Conservation (phyloP, 2,888 invertebrate species). For the Drosophila flavopinicola region DNA sequence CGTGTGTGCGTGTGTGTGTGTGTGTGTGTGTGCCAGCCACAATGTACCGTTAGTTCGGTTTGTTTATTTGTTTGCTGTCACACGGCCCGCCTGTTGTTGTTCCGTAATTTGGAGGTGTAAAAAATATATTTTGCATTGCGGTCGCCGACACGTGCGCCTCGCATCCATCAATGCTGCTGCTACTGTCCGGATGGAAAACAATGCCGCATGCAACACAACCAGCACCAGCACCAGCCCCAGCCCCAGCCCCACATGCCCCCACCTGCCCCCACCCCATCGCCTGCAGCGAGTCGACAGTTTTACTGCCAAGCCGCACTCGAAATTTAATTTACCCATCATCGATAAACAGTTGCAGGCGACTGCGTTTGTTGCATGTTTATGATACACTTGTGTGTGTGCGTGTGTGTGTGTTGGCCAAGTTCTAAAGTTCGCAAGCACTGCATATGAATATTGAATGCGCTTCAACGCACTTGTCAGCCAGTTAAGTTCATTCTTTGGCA, state of each 20-base stretch:
- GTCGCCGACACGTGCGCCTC: conserved; percentile 68
- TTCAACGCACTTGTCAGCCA: conserved; percentile 22
- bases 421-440: conserved; percentile 47
- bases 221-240: background rate
- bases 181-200: too few species aligned
- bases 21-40: conserved; percentile 59
- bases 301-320: conserved; percentile 28
- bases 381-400: conserved; percentile 20
- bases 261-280: too few species aligned
- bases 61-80: conserved; percentile 61
- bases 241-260: background rate
- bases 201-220: conserved; percentile 7
- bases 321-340: conserved; percentile 78
- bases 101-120: conserved; percentile 71
- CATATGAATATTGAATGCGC: conserved; percentile 51
- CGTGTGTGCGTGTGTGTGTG: too few species aligned
- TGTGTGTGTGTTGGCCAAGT: conserved; percentile 12
- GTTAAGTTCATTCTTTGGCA: conserved; percentile 11
- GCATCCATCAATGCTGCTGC: conserved; percentile 66
- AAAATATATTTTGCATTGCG: conserved; percentile 72
- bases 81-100: conserved; percentile 10
- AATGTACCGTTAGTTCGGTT: conserved; percentile 49
- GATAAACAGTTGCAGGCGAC: conserved; percentile 57
- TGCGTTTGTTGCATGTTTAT: conserved; percentile 28
- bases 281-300: background rate